phyloP scores from a whole-genome alignment of 1,140 invertebrate species.

The Plodia interpunctella region DNA sequence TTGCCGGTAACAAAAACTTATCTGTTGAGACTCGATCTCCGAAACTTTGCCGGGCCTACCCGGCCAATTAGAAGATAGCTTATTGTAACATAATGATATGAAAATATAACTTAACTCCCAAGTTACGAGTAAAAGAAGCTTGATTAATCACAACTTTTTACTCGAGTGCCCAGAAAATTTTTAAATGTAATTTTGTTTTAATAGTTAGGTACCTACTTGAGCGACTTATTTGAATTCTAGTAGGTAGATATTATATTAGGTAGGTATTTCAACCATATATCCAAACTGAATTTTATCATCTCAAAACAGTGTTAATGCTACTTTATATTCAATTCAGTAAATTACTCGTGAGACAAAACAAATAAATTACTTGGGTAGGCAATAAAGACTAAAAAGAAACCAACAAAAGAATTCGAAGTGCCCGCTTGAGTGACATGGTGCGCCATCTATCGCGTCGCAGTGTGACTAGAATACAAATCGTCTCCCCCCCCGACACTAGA shows the following conservation, averaged over 20 bases:
- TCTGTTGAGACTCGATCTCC: background rate
- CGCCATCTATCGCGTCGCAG: constrained; percentile 33
- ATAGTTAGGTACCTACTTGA: too few relatives aligned
- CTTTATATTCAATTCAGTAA: background rate
- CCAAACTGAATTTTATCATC: too few relatives aligned
- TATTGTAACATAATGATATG: constrained; percentile 4
- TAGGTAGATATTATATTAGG: too few relatives aligned
- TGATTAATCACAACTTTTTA: background rate
- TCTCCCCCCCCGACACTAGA: constrained; percentile 25
- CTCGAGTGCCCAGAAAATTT: background rate
- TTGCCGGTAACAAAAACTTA: background rate
- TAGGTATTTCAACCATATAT: too few relatives aligned
- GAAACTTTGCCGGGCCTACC: background rate
- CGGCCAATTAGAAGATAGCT: constrained; percentile 1
- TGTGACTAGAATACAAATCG: constrained; percentile 26
- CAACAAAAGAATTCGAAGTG: constrained; percentile 26
- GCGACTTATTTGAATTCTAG: too few relatives aligned
- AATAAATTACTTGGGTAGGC: constrained; percentile 5
- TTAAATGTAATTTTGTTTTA: background rate
- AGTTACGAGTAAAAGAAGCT: background rate
- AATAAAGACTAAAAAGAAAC: constrained; percentile 6
- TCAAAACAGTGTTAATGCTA: too few relatives aligned
- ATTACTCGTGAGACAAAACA: constrained; percentile 4
- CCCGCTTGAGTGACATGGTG: constrained; percentile 26
- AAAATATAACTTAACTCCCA: background rate